A percentile compares a stretch with the other conserved stretches of the same genome.
Evolutionary conservation across 1,140 invertebrate species (phyloP).

Genomic region (Procambarus clarkii): DNA sequence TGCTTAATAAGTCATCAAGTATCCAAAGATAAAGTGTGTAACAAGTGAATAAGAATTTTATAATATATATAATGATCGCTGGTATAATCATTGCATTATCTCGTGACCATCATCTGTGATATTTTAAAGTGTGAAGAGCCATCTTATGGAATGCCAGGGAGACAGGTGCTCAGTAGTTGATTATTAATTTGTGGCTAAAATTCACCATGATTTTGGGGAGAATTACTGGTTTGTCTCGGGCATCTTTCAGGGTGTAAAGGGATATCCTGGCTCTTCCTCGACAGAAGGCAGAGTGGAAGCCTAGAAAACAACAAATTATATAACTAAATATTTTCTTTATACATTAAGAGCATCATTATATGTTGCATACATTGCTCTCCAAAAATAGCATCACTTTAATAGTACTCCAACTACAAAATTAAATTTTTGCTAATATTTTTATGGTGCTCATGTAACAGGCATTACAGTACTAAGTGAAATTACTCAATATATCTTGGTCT

Average conservation of each 20-base stretch:
- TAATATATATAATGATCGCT: slow-evolving; percentile 43
- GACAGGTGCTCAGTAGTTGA: slow-evolving; percentile 67
- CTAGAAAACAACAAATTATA: not conserved
- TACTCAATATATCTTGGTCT: not conserved
- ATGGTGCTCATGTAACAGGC: slow-evolving; percentile 28
- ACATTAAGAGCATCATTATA: not conserved
- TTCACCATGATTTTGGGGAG: slow-evolving; percentile 48
- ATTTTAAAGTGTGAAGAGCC: slow-evolving; percentile 70
- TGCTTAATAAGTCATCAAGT: slow-evolving; percentile 62
- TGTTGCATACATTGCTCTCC: not conserved
- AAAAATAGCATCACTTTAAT: not conserved
- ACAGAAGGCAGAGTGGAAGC: slow-evolving; percentile 15
- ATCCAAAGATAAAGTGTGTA: slow-evolving; percentile 67
- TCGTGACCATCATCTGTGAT: slow-evolving; percentile 68
- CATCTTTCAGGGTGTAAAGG: slow-evolving; percentile 51
- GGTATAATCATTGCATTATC: slow-evolving; percentile 62
- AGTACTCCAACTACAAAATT: not conserved
- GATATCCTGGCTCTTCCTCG: slow-evolving; percentile 32
- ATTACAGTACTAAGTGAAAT: slow-evolving; percentile 1
- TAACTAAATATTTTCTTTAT: not conserved
- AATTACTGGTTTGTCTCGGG: slow-evolving; percentile 59
- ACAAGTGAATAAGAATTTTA: slow-evolving; percentile 50
- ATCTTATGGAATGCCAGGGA: slow-evolving; percentile 68
- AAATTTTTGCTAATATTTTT: not conserved
- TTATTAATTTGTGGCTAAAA: slow-evolving; percentile 63